phyloP scores from a whole-genome alignment of 2,888 invertebrate genomes.

The Onchidella celtica region DNA sequence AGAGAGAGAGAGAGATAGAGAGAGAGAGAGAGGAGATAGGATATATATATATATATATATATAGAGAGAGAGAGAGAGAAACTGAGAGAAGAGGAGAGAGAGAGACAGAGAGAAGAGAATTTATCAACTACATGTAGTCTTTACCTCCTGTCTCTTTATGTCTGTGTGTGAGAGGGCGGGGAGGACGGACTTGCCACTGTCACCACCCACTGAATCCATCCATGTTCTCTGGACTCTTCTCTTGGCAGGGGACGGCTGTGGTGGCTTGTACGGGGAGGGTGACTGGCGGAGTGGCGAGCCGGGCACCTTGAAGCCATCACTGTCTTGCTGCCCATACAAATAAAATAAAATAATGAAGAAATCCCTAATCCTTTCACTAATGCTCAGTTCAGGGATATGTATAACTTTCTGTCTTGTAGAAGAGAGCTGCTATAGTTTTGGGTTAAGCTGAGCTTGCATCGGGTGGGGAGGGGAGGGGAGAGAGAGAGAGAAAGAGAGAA shows the following conservation, averaged over 20 bases:
- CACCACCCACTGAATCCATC: constrained; percentile 75
- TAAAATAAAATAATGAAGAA: no score
- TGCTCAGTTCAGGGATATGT: no score
- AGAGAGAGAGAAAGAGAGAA: not conserved
- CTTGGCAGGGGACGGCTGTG: constrained; percentile 70
- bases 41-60: no score
- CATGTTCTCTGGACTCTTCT: constrained; percentile 72
- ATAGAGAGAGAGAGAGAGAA: no score
- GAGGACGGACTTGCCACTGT: constrained; percentile 49
- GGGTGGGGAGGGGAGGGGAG: not conserved
- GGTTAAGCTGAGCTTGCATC: not conserved
- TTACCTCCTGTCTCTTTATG: constrained; percentile 76
- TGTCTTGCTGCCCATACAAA: not conserved
- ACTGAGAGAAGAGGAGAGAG: no score
- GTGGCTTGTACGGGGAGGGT: constrained; percentile 70
- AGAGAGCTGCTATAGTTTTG: no score
- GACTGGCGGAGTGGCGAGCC: constrained; percentile 51
- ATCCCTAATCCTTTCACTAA: no score
- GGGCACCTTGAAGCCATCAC: constrained; percentile 72
- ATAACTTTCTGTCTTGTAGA: no score
- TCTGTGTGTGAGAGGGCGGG: constrained; percentile 65
- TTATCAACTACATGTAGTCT: no score
- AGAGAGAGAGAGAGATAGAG: constrained; percentile 28
- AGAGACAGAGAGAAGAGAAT: no score
- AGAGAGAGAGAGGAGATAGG: no score